phyloP scores from a whole-genome alignment of 2,888 invertebrate genomes.

The Gnatocerus cornutus region DNA sequence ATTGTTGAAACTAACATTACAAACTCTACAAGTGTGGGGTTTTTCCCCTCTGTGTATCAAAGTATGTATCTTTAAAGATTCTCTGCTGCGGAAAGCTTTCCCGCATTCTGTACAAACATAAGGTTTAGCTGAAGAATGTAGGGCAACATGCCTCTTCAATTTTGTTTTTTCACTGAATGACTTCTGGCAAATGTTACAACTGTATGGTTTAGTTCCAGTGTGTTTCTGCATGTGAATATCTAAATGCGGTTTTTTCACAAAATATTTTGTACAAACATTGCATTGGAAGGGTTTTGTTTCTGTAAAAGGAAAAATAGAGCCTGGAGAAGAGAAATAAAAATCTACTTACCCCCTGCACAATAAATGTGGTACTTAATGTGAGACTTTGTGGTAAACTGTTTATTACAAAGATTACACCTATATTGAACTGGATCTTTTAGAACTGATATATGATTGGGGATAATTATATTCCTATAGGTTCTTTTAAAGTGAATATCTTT shows the following conservation, averaged over 20 bases:
- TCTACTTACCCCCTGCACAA: slow-evolving; percentile 74
- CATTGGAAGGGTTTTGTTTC: slow-evolving; percentile 73
- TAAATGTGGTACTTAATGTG: slow-evolving; percentile 79
- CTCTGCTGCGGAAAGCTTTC: slow-evolving; percentile 76
- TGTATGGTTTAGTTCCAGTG: slow-evolving; percentile 75
- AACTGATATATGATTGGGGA: slow-evolving; percentile 65
- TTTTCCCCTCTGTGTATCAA: slow-evolving; percentile 78
- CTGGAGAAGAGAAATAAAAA: neutral
- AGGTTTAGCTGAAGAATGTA: slow-evolving; percentile 74
- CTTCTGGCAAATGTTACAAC: slow-evolving; percentile 79
- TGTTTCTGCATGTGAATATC: slow-evolving; percentile 83
- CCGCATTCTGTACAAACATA: slow-evolving; percentile 77
- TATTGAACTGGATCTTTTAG: slow-evolving; percentile 73
- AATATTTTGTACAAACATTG: slow-evolving; percentile 75
- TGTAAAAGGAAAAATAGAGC: slow-evolving; percentile 54
- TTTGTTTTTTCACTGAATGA: slow-evolving; percentile 81
- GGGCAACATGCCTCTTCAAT: slow-evolving; percentile 80
- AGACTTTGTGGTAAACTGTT: slow-evolving; percentile 79
- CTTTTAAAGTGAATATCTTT: slow-evolving; percentile 50
- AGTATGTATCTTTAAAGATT: slow-evolving; percentile 76
- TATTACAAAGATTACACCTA: slow-evolving; percentile 80
- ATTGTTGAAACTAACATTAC: slow-evolving; percentile 76
- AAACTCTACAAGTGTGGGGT: slow-evolving; percentile 77
- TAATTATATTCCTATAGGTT: slow-evolving; percentile 53
- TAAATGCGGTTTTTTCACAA: slow-evolving; percentile 81